Evolutionary conservation across 2,113 vertebrate species (phyloP).

Genomic region (Fulica atra): DNA sequence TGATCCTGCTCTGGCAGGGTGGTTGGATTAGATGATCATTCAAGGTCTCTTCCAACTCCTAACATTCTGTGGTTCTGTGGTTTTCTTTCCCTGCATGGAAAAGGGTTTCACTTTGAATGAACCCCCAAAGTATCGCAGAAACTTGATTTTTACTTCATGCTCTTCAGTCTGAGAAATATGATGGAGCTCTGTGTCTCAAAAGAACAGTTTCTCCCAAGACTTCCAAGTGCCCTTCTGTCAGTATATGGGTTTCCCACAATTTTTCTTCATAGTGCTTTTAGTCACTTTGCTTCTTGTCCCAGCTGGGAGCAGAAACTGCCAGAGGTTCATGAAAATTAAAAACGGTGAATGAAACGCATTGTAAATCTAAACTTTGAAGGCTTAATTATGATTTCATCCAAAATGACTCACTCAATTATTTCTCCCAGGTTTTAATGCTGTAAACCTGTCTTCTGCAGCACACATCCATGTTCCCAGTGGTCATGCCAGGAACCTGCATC

Average conservation of each 20-base stretch:
- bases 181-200: not conserved
- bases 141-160: not conserved
- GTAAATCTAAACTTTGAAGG: constrained; percentile 47
- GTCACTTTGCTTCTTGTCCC: not conserved
- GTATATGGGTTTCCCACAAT: not conserved
- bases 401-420: constrained; percentile 30
- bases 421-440: constrained; percentile 26
- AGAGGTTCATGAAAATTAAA: constrained; percentile 33
- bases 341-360: not conserved
- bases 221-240: not conserved
- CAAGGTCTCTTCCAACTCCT: no score
- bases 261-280: not conserved
- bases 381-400: constrained; percentile 47
- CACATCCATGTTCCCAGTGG: not conserved
- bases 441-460: constrained; percentile 45
- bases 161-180: not conserved
- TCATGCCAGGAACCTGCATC: not conserved
- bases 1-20: no score
- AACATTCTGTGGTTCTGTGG: no score
- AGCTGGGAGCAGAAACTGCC: constrained; percentile 28
- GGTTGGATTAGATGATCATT: no score
- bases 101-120: not conserved
- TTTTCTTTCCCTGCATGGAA: not conserved
- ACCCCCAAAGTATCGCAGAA: not conserved
- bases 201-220: not conserved